phyloP scores from a whole-genome alignment of 2,888 invertebrate species.

The Ornithoptera alexandrae region DNA sequence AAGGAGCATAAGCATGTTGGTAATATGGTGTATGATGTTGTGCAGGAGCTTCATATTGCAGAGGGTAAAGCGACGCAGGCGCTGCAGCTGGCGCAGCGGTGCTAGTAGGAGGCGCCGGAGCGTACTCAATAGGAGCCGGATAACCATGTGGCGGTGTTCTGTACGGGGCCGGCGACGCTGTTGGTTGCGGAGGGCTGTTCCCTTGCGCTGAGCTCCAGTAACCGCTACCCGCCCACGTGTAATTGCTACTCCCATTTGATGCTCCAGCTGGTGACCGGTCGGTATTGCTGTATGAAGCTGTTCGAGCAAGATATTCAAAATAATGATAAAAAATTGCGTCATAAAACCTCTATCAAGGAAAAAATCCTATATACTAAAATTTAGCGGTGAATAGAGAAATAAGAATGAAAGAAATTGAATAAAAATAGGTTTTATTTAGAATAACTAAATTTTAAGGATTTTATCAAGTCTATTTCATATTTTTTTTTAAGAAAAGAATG shows the following conservation, averaged over 20 bases:
- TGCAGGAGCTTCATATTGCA: slow-evolving; percentile 66
- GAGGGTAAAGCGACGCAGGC: slow-evolving; percentile 65
- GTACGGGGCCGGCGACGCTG: slow-evolving; percentile 65
- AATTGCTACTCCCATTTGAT: slow-evolving; percentile 61
- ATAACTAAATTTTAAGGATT: no score
- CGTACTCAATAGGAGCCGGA: slow-evolving; percentile 68
- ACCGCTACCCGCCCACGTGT: slow-evolving; percentile 68
- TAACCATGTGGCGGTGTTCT: slow-evolving; percentile 73
- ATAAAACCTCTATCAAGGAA: no score
- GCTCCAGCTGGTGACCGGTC: slow-evolving; percentile 59
- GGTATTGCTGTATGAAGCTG: slow-evolving; percentile 66
- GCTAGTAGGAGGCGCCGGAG: slow-evolving; percentile 57
- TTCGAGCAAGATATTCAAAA: background rate
- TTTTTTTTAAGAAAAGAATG: no score
- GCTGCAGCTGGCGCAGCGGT: slow-evolving; percentile 56
- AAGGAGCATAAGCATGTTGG: slow-evolving; percentile 73
- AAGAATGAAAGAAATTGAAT: no score
- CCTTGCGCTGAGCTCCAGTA: slow-evolving; percentile 70
- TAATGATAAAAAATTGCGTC: background rate
- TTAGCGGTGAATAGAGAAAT: no score
- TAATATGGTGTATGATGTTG: slow-evolving; percentile 74
- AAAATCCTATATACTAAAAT: no score
- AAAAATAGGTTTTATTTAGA: no score
- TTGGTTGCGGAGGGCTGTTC: slow-evolving; percentile 65
- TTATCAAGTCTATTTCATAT: no score